Conservation (phyloP, 2,113 vertebrate genomes). For the Ammodramus savannarum region DNA sequence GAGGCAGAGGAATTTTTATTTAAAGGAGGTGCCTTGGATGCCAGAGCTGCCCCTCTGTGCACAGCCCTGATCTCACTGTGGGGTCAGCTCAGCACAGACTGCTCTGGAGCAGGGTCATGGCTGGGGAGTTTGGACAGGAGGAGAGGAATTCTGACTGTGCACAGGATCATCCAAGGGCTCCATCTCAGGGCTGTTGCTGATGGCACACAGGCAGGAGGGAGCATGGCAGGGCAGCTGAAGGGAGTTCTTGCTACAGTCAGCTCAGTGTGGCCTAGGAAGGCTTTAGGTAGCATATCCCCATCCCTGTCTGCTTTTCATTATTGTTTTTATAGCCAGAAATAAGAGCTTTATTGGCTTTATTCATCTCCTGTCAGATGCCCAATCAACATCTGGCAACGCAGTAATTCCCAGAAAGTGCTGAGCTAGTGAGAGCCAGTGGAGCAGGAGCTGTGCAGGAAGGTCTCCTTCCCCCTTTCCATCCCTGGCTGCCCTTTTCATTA, state of each 20-base stretch:
- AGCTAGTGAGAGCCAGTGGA: background rate
- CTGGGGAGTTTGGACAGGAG: background rate
- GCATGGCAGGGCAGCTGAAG: background rate
- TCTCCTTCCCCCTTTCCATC: background rate
- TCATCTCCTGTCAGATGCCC: slow-evolving; percentile 15
- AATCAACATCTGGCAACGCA: slow-evolving; percentile 14
- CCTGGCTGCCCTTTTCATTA: background rate
- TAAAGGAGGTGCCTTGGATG: background rate
- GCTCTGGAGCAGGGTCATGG: background rate
- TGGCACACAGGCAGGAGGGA: background rate
- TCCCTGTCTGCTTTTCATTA: background rate
- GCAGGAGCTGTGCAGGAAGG: background rate
- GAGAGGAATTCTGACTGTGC: background rate
- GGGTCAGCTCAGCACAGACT: background rate
- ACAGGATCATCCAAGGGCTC: background rate
- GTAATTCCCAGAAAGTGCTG: slow-evolving; percentile 36
- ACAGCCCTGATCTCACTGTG: background rate
- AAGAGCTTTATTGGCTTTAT: slow-evolving; percentile 44
- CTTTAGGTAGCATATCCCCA: background rate
- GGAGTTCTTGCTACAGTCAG: background rate
- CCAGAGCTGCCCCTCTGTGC: background rate
- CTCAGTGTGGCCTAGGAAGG: background rate
- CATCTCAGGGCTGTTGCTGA: background rate
- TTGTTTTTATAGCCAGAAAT: slow-evolving; percentile 53
- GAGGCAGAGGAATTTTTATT: background rate